Conservation (phyloP, 2,888 invertebrate genomes). For the Venusia cambrica region DNA sequence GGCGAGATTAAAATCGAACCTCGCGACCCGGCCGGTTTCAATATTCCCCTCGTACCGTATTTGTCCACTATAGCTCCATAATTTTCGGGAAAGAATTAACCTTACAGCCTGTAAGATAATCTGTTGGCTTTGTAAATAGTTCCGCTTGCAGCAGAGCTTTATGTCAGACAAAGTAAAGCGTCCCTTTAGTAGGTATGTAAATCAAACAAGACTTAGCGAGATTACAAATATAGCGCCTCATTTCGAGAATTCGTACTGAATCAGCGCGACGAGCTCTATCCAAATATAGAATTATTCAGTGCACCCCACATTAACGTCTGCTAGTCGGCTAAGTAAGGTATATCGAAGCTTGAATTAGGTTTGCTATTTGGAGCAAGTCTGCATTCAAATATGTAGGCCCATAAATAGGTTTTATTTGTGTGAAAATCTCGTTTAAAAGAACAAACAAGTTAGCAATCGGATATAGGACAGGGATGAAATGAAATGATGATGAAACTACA, state of each 20-base stretch:
- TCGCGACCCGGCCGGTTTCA: conserved; percentile 37
- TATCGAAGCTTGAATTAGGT: conserved; percentile 30
- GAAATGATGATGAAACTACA: no score
- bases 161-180: conserved; percentile 6
- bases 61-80: no score
- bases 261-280: conserved; percentile 43
- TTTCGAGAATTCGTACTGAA: conserved; percentile 38
- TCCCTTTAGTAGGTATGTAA: conserved; percentile 18
- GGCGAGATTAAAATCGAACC: conserved; percentile 62
- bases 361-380: conserved; percentile 31
- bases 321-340: conserved; percentile 25
- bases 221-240: conserved; percentile 35
- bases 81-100: no score
- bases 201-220: conserved; percentile 26
- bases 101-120: no score
- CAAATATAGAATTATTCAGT: conserved; percentile 51
- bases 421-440: no score
- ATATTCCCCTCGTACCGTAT: conserved; percentile 16
- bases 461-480: no score
- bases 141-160: conserved; percentile 1
- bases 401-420: no score
- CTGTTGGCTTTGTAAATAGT: conserved; percentile 3
- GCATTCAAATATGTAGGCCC: conserved; percentile 6
- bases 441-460: no score
- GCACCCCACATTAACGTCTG: conserved; percentile 36